Evolutionary conservation across 2,113 vertebrate species (phyloP).

Genomic region (Heteronetta atricapilla): DNA sequence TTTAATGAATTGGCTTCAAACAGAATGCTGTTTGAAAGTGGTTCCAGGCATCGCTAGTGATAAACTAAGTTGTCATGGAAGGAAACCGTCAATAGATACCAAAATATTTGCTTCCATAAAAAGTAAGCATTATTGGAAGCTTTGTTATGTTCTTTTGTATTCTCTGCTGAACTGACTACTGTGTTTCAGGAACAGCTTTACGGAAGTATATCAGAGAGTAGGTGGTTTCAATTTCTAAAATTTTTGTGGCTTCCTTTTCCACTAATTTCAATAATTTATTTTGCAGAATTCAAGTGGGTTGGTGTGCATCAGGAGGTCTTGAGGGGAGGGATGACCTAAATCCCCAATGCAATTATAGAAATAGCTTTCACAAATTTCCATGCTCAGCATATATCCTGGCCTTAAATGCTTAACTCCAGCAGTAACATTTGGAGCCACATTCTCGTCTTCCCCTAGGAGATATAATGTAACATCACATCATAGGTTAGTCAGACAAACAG

Average conservation of each 20-base stretch:
- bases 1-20: background rate
- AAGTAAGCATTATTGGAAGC: background rate
- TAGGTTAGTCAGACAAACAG: background rate
- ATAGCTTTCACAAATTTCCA: background rate
- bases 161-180: background rate
- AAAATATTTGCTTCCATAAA: background rate
- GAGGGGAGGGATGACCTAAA: background rate
- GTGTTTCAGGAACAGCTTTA: background rate
- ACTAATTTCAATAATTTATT: background rate
- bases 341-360: background rate
- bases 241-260: background rate
- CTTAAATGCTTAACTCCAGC: background rate
- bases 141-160: background rate
- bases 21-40: background rate
- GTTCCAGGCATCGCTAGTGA: background rate
- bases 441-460: background rate
- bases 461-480: background rate
- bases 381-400: background rate
- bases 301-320: background rate
- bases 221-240: background rate
- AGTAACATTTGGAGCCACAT: background rate
- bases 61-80: background rate
- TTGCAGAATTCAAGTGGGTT: background rate
- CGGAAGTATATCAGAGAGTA: background rate
- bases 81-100: background rate